phyloP scores from a whole-genome alignment of 1,140 invertebrate genomes.

The Pseudoatta argentina region DNA sequence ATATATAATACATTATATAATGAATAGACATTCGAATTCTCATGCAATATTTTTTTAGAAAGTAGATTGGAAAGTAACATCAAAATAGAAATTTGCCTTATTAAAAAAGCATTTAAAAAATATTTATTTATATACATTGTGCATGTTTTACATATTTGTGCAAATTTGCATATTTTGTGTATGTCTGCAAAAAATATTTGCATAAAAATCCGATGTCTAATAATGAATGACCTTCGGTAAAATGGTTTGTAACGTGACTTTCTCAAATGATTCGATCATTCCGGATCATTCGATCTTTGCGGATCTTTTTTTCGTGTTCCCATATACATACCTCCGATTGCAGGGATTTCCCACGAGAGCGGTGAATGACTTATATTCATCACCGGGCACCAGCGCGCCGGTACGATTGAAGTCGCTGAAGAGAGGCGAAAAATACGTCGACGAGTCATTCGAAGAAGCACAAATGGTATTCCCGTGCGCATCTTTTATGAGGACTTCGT shows the following conservation, averaged over 20 bases:
- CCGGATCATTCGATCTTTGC: background rate
- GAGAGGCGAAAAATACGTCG: constrained; percentile 78
- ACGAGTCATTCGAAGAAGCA: constrained; percentile 12
- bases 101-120: too few species aligned
- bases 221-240: background rate
- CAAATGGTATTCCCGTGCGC: constrained; percentile 64
- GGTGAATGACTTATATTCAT: constrained; percentile 85
- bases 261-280: background rate
- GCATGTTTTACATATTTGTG: too few species aligned
- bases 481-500: constrained; percentile 74
- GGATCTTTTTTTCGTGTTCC: background rate
- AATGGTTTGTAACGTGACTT: background rate
- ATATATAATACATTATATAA: constrained; percentile 16
- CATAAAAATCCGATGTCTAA: too few species aligned
- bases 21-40: too few species aligned
- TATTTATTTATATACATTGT: too few species aligned
- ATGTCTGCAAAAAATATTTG: too few species aligned
- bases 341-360: constrained; percentile 88
- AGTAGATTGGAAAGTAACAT: too few species aligned
- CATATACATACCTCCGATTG: constrained; percentile 85
- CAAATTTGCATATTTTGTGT: too few species aligned
- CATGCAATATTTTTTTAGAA: too few species aligned
- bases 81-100: too few species aligned
- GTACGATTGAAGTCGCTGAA: constrained; percentile 87
- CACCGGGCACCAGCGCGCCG: constrained; percentile 84